Base-by-base conservation (phyloP, 2,797 vertebrate genomes). In the Acipenser transmontanus region DNA sequence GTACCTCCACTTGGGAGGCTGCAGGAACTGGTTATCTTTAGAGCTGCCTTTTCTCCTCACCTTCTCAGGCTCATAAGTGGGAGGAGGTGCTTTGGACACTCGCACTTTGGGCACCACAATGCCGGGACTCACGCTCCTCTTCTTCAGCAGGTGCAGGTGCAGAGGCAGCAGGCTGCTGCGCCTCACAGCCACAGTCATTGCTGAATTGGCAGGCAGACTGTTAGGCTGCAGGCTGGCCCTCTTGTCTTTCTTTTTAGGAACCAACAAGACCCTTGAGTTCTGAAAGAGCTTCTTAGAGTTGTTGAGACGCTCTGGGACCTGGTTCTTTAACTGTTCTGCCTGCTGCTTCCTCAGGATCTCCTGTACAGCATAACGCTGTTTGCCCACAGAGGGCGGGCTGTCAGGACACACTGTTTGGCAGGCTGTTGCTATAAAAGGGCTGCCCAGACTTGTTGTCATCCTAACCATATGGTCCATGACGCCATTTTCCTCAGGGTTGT, bases 1-100 rank as follows among this genome's bases (percentile, higher is more conserved):
- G 86, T 99, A 99, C 10, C 92, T 82, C 97, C 97, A 98, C 74
- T 93, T 96, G 69, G 97, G 97, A 69, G 96, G 85, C 86, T 98
- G 92, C 74, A 99, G 84, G 60, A 94, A 86, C 61, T 76, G 77
- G 65, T 81, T 88, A 1, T 88, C 86, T 77, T 85, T 88, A 59
- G 70, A 49, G 34, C 86, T 92, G 80, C 88, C 93, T 76, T 87
- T 93, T 69, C 84, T 78, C 0, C 81, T 74, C 0, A 77, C 62
- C 17, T 84, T 90, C 67, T 97, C 93, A 0, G 95, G 96, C 59
- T 92, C 79, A 59, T 91, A 95, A n/a, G 89, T 90, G 63, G 91
- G 77, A 0, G 82, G 17, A 0, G 95, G 93, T 4, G 95, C 95
- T 78, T 95, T 99, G 82, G 83, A 88, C 71, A 99, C 72, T 11